A percentile compares a stretch with the other conserved stretches of the same genome.
phyloP scores from a whole-genome alignment of 1,140 invertebrate species.

The Frieseomelitta varia region DNA sequence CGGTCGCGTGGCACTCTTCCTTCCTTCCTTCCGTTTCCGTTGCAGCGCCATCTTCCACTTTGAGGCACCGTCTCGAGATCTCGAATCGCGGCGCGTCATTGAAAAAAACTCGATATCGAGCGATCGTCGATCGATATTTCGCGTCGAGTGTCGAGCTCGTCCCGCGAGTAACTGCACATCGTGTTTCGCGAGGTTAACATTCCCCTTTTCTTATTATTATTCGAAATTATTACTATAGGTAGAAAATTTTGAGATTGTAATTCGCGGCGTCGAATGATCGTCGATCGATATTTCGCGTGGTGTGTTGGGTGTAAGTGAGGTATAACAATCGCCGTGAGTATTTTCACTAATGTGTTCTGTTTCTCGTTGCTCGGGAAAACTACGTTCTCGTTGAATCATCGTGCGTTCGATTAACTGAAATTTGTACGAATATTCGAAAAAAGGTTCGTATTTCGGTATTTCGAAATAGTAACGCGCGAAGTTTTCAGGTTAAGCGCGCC shows the following conservation, averaged over 20 bases:
- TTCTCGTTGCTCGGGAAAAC: background rate
- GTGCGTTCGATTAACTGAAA: background rate
- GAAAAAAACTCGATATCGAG: background rate
- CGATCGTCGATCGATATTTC: background rate
- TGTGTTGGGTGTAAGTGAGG: background rate
- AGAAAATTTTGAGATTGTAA: background rate
- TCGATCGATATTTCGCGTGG: background rate
- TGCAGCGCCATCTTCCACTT: conserved; percentile 17
- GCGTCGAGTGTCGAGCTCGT: background rate
- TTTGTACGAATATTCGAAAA: background rate
- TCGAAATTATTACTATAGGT: too few relatives aligned
- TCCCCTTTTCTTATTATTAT: background rate
- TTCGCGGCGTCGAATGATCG: background rate
- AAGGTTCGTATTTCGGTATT: background rate
- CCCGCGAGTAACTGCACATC: background rate
- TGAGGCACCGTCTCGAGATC: conserved; percentile 29
- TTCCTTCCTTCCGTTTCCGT: conserved; percentile 27
- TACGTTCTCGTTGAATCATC: background rate
- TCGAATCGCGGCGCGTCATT: conserved; percentile 11
- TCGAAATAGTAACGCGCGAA: background rate
- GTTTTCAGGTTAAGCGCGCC: background rate
- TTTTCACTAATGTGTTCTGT: background rate
- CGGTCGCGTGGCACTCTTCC: conserved; percentile 46
- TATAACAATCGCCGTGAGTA: background rate
- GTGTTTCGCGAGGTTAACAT: background rate